Evolutionary conservation across 2,888 invertebrate genomes (phyloP), one percentile per base, ranked within the genome.

Genomic region (Pollenia angustigena): DNA sequence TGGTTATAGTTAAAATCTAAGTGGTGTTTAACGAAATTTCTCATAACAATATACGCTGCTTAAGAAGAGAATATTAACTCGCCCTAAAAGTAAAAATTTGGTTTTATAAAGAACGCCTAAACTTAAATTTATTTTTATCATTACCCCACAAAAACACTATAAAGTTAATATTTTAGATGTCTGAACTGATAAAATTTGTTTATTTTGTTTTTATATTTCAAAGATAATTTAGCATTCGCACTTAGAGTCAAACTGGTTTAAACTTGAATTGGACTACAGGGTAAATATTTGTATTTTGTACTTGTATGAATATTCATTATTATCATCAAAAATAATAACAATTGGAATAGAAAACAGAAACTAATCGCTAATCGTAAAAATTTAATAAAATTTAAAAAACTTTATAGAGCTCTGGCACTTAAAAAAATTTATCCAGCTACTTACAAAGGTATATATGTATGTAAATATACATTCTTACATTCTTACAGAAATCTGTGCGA

Each of bases 151-250:
- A 23, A 23, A n/a, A 56, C 4, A 12, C 4, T 12, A 16, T 52
- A 52, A 16, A 23, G 4, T 32, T 23, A 12, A 11, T 32, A 56
- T 56, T 52, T 52, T 32, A 18, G 6, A 54, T n/a, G 60, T 75
- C 40, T 50, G 9, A 54, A 10, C 56, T 75, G 60, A 60, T 75
- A 32, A 62, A 62, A 64, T 10, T 32, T 54, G 0, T 44, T 74
- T 46, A 40, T 11, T 48, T 23, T 42, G 11, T 44, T 48, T 44
- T 12, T 4, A 44, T 60, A n/a, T 58, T n/a, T 48, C 11, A 14
- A n/a, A 46, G 46, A 58, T 56, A 23, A 32, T n/a, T 1, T n/a
- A 58, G 4, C n/a, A 1, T 66, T 46, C 14, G 11, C 12, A 12
- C 8, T 11, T 48, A 42, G 16, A 62, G 44, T 44, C 44, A 6